Percentiles rank a stretch among this genome's conserved stretches.
Conservation (phyloP, 1,140 invertebrate genomes). For the Mamestra configurata region DNA sequence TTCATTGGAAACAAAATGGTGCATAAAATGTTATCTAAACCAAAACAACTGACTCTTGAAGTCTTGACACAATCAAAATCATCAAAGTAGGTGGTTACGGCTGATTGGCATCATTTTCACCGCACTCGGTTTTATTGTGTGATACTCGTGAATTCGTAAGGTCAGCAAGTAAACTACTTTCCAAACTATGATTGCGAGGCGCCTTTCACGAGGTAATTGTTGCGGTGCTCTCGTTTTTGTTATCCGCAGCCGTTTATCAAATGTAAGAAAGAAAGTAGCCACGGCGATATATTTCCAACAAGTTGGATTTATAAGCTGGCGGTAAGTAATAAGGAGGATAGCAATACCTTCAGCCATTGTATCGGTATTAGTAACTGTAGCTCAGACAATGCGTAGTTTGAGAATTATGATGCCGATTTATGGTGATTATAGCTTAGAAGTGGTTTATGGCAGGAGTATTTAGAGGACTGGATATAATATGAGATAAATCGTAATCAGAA, state of each 20-base stretch:
- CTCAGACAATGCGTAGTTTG: slow-evolving; percentile 3
- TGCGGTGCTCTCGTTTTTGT: slow-evolving; percentile 78
- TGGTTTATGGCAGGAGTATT: neutral
- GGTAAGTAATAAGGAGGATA: slow-evolving; percentile 42
- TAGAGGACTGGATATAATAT: neutral
- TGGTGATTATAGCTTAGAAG: slow-evolving; percentile 18
- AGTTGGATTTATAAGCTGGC: slow-evolving; percentile 28
- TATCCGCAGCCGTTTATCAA: slow-evolving; percentile 71
- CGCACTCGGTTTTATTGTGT: slow-evolving; percentile 50
- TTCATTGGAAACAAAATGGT: neutral
- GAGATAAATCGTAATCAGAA: no score
- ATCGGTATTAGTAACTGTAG: neutral
- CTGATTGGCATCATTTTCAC: slow-evolving; percentile 54
- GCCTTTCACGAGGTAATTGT: slow-evolving; percentile 82
- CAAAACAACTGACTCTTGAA: slow-evolving; percentile 23
- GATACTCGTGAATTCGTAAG: slow-evolving; percentile 69
- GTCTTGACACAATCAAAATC: slow-evolving; percentile 19
- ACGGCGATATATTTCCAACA: slow-evolving; percentile 22
- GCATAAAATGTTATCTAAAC: slow-evolving; percentile 16
- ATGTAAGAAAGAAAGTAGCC: slow-evolving; percentile 67
- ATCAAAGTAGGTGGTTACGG: slow-evolving; percentile 39
- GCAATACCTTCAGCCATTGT: slow-evolving; percentile 33
- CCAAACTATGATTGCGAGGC: slow-evolving; percentile 72
- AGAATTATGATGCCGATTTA: neutral
- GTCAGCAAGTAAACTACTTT: slow-evolving; percentile 79